phyloP scores from a whole-genome alignment of 2,888 invertebrate species.

The Bhutanitis thaidina region DNA sequence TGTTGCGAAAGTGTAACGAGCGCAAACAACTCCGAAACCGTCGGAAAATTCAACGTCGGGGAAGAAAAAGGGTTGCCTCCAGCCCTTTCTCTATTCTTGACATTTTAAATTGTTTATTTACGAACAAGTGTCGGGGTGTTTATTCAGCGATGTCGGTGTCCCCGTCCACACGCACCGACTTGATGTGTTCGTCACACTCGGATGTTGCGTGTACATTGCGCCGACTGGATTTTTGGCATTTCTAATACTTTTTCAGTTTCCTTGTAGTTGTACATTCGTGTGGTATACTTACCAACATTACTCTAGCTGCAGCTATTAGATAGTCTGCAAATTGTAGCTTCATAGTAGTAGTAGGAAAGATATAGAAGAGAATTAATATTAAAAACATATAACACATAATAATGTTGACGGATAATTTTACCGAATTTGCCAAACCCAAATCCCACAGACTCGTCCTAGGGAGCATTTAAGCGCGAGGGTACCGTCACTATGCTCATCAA shows the following conservation, averaged over 20 bases:
- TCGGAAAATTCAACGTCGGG: constrained; percentile 70
- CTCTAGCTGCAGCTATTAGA: too few relatives aligned
- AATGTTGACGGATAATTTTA: too few relatives aligned
- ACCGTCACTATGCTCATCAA: too few relatives aligned
- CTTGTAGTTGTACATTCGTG: too few relatives aligned
- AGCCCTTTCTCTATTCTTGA: constrained; percentile 74
- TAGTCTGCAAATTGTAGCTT: too few relatives aligned
- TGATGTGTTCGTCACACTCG: constrained; percentile 21
- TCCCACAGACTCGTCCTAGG: too few relatives aligned
- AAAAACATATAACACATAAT: too few relatives aligned
- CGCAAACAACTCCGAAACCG: constrained; percentile 63
- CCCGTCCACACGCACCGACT: constrained; percentile 25
- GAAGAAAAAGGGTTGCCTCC: constrained; percentile 61
- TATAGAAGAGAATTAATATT: too few relatives aligned
- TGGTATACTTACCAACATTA: too few relatives aligned
- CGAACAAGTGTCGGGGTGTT: constrained; percentile 76
- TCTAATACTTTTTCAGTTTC: background rate
- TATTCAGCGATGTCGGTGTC: constrained; percentile 54
- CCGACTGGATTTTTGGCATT: background rate
- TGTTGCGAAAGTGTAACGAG: constrained; percentile 19
- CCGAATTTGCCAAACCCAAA: too few relatives aligned
- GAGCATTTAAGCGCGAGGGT: too few relatives aligned
- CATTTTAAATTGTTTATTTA: constrained; percentile 80
- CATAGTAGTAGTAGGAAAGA: too few relatives aligned
- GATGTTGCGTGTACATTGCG: background rate